Evolutionary conservation across 2,113 vertebrate genomes (phyloP), one percentile per base, ranked within the genome.

Genomic region (Cisticola juncidis): DNA sequence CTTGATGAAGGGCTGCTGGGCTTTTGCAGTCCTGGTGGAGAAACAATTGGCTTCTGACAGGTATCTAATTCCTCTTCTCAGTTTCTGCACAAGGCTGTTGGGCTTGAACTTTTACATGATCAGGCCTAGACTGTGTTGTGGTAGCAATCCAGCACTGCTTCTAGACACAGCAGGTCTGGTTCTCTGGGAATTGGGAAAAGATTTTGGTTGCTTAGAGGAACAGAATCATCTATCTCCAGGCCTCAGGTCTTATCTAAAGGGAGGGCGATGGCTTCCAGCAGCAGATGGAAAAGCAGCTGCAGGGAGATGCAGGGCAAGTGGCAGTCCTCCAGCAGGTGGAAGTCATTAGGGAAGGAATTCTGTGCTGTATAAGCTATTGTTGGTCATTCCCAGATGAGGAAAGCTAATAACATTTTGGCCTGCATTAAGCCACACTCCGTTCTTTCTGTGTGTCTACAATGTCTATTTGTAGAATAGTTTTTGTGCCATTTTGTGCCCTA

Each of bases 21-120:
- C 31, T 38, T 78, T 47, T 33, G 35, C 57, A 77, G 22, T 76
- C 28, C 44, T 65, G 14, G 8, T 44, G 57, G 23, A 78, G 22
- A 66, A 74, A 11, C 24, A 29, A 2, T 58, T 79, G 54, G 5
- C 44, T 64, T 72, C 70, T 60, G 40, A 26, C 23, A 68, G 57
- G 15, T 28, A 10, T 47, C 54, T 42, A 45, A 6, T 70, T 53
- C 31, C 8, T 84, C 24, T 47, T 71, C 45, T 53, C 14, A 23
- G 17, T 71, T 94, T 64, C 48, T 94, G 23, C 18, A 48, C 31
- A 36, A 71, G 22, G 17, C 42, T 18, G 5, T 50, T 71, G 53
- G 73, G 48, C 38, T 76, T 72, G 79, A 90, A 94, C 90, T 97
- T 97, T 97, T 95, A 92, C 94, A 92, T 97, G 97, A 98, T 48